A percentile compares a stretch with the other conserved stretches of the same genome.
phyloP scores from a whole-genome alignment of 2,113 vertebrate genomes.

The Pandion haliaetus region DNA sequence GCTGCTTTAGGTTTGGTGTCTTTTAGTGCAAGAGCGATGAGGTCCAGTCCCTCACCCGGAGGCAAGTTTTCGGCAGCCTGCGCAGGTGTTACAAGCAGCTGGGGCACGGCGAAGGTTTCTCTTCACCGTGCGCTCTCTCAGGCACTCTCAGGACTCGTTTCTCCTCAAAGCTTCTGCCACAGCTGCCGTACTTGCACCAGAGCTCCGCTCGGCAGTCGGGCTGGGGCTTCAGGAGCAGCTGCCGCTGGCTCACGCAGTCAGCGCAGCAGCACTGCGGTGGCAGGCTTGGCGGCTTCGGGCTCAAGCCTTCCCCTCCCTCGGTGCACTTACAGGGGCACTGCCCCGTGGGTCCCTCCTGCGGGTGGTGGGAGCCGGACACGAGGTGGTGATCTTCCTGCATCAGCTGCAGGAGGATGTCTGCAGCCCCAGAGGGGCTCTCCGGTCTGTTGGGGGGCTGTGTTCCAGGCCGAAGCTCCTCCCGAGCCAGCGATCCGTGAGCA shows the following conservation, averaged over 20 bases:
- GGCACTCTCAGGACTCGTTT: background rate
- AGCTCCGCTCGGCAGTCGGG: background rate
- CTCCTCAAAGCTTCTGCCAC: background rate
- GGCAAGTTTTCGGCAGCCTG: background rate
- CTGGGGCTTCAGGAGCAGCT: background rate
- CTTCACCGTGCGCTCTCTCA: background rate
- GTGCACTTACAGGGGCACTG: background rate
- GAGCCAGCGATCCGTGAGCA: background rate
- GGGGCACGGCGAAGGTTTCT: background rate
- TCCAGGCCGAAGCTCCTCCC: background rate
- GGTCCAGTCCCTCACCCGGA: background rate
- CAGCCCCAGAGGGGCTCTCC: background rate
- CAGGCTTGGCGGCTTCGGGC: background rate
- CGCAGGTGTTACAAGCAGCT: background rate
- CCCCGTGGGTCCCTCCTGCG: background rate
- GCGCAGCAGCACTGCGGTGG: background rate
- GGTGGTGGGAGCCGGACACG: background rate
- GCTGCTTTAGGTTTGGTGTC: background rate
- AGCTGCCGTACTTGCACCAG: background rate
- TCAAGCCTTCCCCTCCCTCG: background rate
- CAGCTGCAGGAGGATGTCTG: slow-evolving; percentile 19
- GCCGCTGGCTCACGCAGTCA: background rate
- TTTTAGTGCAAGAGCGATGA: background rate
- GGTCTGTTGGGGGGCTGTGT: background rate
- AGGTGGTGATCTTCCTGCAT: background rate